phyloP scores from a whole-genome alignment of 1,140 invertebrate species.

The Cephus cinctus region DNA sequence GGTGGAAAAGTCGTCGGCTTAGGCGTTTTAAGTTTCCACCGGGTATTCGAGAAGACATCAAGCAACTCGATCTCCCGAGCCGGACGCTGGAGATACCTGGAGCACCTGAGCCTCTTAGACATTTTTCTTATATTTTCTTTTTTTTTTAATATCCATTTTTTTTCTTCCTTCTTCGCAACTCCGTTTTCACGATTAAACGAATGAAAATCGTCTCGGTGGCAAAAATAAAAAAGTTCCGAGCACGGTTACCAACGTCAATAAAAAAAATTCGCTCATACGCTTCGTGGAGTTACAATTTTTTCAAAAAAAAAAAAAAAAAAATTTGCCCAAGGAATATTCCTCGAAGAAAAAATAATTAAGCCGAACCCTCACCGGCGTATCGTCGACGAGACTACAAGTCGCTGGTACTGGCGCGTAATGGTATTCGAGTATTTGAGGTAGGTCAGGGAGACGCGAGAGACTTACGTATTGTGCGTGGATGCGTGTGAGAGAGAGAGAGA shows the following conservation, averaged over 20 bases:
- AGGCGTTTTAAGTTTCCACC: conserved; percentile 50
- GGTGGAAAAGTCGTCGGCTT: conserved; percentile 46
- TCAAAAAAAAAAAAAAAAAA: conserved; percentile 1
- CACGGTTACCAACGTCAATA: no score
- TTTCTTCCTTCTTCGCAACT: neutral
- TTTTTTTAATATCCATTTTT: neutral
- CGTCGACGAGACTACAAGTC: neutral
- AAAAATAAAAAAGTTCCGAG: no score
- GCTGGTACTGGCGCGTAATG: neutral
- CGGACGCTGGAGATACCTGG: conserved; percentile 49
- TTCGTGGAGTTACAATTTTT: no score
- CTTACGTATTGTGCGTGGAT: conserved; percentile 39
- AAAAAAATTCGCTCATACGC: no score
- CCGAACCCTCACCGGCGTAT: no score
- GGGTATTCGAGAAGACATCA: conserved; percentile 49
- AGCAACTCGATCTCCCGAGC: conserved; percentile 53
- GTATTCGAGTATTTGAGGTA: conserved; percentile 30
- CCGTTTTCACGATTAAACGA: no score
- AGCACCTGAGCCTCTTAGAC: conserved; percentile 52
- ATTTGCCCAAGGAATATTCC: no score
- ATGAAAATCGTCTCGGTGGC: no score
- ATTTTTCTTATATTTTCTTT: conserved; percentile 5
- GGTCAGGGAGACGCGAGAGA: conserved; percentile 38
- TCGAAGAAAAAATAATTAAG: no score
- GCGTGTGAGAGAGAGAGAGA: neutral